A percentile compares a stretch with the other conserved stretches of the same genome.
Conservation (phyloP, 2,113 vertebrate species). For the Chitala chitala region DNA sequence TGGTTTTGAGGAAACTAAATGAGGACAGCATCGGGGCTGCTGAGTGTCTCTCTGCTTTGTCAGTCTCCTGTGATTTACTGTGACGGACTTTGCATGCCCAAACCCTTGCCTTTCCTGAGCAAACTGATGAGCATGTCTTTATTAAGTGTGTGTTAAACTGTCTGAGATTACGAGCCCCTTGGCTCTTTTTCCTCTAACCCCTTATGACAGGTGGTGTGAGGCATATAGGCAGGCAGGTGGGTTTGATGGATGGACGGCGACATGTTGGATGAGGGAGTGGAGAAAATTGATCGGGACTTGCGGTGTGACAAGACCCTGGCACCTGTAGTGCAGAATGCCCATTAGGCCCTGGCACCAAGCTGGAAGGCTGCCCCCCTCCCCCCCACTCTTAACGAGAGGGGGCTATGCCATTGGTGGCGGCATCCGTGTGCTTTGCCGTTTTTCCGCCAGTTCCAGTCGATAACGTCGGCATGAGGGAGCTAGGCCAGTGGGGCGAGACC, state of each 20-base stretch:
- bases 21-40: too few species aligned
- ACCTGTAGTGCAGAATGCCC: constrained; percentile 41
- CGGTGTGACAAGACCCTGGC: neutral
- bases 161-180: too few species aligned
- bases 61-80: too few species aligned
- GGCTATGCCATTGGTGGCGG: constrained; percentile 18
- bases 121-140: neutral
- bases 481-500: neutral
- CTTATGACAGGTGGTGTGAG: neutral
- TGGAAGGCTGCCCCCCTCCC: too few species aligned
- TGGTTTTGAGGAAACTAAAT: too few species aligned
- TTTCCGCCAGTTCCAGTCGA: neutral
- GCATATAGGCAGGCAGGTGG: neutral
- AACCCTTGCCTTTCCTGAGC: too few species aligned
- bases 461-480: neutral
- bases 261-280: too few species aligned
- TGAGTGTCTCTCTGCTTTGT: too few species aligned
- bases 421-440: neutral
- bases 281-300: neutral
- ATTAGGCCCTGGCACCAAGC: constrained; percentile 35
- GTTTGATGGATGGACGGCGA: neutral
- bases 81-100: too few species aligned
- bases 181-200: constrained; percentile 4
- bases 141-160: too few species aligned
- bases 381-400: constrained; percentile 22